These are phyloP conservation scores for Alces alces DNA, from an alignment of 2,113 vertebrate species.

Conservation along the genomic window DNA sequence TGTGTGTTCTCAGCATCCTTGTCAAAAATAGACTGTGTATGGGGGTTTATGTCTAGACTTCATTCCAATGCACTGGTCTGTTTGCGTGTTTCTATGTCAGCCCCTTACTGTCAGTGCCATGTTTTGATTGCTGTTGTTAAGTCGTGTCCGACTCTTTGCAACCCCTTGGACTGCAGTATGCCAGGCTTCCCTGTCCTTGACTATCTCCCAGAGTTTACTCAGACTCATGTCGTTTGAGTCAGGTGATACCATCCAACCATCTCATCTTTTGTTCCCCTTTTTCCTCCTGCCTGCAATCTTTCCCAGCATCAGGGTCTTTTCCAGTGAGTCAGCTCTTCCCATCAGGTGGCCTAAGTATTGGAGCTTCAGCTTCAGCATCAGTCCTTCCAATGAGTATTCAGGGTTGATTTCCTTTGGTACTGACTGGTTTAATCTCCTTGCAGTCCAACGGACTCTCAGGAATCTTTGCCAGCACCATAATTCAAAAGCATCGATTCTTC, in stretches of 20 bases:
- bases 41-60: neutral
- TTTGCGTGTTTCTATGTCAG: neutral
- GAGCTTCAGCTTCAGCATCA: neutral
- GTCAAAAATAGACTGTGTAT: neutral
- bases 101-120: neutral
- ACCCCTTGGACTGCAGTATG: neutral
- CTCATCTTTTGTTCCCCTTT: neutral
- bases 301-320: neutral
- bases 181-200: neutral
- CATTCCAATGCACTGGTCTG: neutral
- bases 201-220: neutral
- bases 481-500: neutral
- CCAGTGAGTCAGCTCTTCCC: neutral
- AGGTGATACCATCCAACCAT: neutral
- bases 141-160: neutral
- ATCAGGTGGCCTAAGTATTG: neutral
- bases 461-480: neutral
- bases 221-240: neutral
- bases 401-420: neutral
- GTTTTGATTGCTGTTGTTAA: neutral
- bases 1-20: neutral
- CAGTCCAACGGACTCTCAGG: neutral
- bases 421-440: neutral
- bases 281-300: neutral
- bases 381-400: neutral